Base-by-base conservation (phyloP, 2,797 vertebrate species). In the Sebastes nivosus region DNA sequence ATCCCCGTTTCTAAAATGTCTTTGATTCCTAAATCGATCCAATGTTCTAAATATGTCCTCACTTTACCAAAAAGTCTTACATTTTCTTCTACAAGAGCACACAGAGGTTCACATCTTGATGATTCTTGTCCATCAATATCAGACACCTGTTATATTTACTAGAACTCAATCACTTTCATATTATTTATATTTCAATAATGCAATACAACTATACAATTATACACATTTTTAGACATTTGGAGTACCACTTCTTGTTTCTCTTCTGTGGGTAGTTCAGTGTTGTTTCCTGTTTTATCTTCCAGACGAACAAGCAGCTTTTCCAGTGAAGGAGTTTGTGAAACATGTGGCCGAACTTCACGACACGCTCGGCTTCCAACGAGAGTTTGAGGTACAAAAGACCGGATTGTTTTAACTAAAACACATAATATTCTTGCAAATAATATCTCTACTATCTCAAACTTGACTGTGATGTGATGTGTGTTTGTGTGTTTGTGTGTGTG, bases 321-420 rank as follows among this genome's bases (percentile, higher is more conserved):
- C 97, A 77, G 94, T 96, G 89, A 97, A 96, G 88, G 95, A 98
- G 83, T 99, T 99, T 88, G 96, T 98, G 83, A 95, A 97, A 89
- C 98, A 97, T 60, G 98, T 99, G 78, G 94, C 95, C 59, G 96
- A 98, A 72, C 97, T 99, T 86, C 97, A 99, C 94, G 92, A 95
- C 94, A 96, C 93, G 78, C 95, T 90, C 88, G 96, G 97, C 55
- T 99, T 99, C 92, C 94, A 96, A 67, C 93, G 93, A 93, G 97
- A 99, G 95, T 99, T 99, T 95, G 96, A 99, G 97, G 99, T 99
- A 96, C 42, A n/a, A 58, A 8, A 58, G 7, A 58, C 13, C 24
- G 7, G 29, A 61, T 20, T 10, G 59, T 3, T 60, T 2, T 1
- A 46, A 30, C 25, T 5, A 2, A 67, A 18, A 32, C 8, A 8